Conservation (phyloP, 1,140 invertebrate genomes). For the Eriosoma lanigerum region DNA sequence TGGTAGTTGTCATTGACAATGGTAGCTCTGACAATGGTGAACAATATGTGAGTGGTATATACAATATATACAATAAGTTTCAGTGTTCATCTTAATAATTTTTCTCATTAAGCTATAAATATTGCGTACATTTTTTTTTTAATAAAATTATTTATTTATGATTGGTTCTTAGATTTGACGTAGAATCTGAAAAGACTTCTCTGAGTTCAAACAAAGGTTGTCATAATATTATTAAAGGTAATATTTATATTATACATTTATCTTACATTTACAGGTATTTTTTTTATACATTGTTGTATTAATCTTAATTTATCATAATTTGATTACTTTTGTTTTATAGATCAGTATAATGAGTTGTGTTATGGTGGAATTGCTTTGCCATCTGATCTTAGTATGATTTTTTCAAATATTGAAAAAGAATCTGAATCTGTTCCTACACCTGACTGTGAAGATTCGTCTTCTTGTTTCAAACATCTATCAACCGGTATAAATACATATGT, state of each 20-base stretch:
- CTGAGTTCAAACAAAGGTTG: constrained; percentile 3
- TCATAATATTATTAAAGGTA: constrained; percentile 29
- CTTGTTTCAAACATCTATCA: constrained; percentile 38
- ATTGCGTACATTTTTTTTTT: too few relatives aligned
- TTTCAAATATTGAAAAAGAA: constrained; percentile 41
- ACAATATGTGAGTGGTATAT: too few relatives aligned
- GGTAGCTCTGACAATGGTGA: too few relatives aligned
- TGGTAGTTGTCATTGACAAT: too few relatives aligned
- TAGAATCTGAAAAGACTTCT: constrained; percentile 10
- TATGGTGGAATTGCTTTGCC: constrained; percentile 41
- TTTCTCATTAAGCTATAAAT: too few relatives aligned
- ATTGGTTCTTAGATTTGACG: constrained; percentile 23
- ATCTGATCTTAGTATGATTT: constrained; percentile 28
- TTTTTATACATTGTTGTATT: background rate
- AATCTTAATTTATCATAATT: background rate
- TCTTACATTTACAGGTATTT: too few relatives aligned
- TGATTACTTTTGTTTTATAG: constrained; percentile 3
- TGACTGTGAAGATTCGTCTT: constrained; percentile 36
- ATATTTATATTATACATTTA: background rate
- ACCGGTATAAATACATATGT: constrained; percentile 13
- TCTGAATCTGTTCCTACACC: constrained; percentile 46
- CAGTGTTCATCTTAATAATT: too few relatives aligned
- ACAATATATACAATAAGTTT: too few relatives aligned
- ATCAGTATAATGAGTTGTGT: constrained; percentile 33
- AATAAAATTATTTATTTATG: background rate